Percentiles rank a stretch among this genome's conserved stretches.
phyloP scores from a whole-genome alignment of 2,113 vertebrate genomes.

The Ploceus nigricollis region DNA sequence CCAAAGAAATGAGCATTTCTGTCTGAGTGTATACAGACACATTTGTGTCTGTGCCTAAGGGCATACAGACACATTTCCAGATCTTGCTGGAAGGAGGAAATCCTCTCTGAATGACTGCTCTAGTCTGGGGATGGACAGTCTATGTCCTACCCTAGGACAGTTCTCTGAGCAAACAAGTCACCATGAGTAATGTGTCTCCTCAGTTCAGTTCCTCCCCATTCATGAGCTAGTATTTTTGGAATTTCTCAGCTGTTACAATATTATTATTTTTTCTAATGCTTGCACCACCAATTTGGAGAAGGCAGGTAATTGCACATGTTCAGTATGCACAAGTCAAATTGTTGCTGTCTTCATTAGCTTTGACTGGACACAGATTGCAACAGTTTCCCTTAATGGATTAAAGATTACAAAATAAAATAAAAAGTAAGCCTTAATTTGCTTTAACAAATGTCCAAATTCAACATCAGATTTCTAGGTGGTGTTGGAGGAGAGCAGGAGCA shows the following conservation, averaged over 20 bases:
- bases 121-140: not conserved
- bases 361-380: not conserved
- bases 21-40: not conserved
- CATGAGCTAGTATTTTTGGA: not conserved
- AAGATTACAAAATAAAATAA: not conserved
- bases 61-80: not conserved
- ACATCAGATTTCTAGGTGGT: not conserved
- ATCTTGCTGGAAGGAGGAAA: not conserved
- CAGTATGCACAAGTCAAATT: not conserved
- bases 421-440: not conserved
- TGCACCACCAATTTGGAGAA: not conserved
- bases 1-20: not conserved
- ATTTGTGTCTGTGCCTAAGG: not conserved
- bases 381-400: not conserved
- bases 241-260: not conserved
- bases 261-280: not conserved
- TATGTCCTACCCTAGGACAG: not conserved
- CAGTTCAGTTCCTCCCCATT: not conserved
- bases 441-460: not conserved
- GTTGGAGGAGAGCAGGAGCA: not conserved
- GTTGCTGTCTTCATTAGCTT: not conserved
- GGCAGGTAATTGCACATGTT: not conserved
- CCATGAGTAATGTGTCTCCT: not conserved
- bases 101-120: not conserved
- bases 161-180: not conserved